Percentiles rank a stretch among this genome's conserved stretches.
These are phyloP conservation scores for Yoshiicerus persimilis DNA, from an alignment of 1,140 invertebrate genomes.

Conservation along the genomic window DNA sequence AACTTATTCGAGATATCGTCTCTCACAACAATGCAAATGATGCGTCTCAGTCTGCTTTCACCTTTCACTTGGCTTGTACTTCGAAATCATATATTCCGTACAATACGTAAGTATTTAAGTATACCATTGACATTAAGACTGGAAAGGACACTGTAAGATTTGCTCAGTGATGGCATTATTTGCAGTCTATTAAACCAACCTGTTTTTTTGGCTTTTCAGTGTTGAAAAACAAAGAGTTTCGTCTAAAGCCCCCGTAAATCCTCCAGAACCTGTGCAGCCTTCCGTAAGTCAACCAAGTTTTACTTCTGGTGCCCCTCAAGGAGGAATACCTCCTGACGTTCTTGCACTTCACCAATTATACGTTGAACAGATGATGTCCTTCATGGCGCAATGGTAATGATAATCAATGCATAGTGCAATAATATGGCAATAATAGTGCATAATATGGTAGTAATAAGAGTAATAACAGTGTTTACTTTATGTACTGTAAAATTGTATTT, in stretches of 20 bases:
- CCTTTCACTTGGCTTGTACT: conserved; percentile 43
- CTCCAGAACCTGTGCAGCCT: background rate
- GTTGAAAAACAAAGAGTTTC: background rate
- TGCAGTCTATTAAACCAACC: background rate
- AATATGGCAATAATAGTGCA: no score
- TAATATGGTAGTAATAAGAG: no score
- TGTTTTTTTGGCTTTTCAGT: background rate
- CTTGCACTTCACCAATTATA: conserved; percentile 44
- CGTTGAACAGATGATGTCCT: conserved; percentile 45
- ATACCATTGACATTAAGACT: no score
- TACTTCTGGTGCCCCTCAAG: background rate
- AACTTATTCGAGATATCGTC: conserved; percentile 41
- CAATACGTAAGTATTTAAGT: background rate
- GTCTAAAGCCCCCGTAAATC: background rate
- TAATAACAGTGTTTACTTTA: no score
- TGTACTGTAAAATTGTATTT: no score
- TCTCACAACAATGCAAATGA: background rate
- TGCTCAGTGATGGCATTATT: background rate
- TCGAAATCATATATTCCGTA: background rate
- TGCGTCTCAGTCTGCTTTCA: conserved; percentile 26
- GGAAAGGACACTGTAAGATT: no score
- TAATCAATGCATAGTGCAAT: no score
- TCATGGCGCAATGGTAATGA: conserved; percentile 44
- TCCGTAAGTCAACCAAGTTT: background rate
- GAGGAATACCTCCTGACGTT: conserved; percentile 41